Conservation (phyloP, 2,888 invertebrate genomes). For the Nebria salina region DNA sequence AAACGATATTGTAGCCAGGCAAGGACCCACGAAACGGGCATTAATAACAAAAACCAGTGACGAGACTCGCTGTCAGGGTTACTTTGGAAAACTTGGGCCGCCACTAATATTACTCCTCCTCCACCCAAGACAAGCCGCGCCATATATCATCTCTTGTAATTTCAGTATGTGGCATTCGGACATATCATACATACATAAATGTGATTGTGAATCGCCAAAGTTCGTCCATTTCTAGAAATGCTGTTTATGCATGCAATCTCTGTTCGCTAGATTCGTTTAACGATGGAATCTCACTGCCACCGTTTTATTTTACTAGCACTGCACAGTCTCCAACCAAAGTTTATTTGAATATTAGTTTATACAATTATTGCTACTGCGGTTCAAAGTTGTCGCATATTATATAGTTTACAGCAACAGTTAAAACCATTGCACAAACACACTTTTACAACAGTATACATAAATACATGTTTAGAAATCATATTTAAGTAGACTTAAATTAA, state of each 20-base stretch:
- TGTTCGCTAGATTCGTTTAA: not conserved
- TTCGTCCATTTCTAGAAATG: constrained; percentile 25
- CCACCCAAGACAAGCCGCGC: no score
- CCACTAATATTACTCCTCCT: no score
- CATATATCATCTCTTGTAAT: not conserved
- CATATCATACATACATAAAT: not conserved
- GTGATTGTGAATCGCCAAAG: constrained; percentile 30
- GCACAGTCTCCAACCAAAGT: not conserved
- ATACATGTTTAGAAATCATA: not conserved
- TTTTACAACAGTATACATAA: not conserved
- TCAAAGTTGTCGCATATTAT: not conserved
- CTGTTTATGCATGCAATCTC: constrained; percentile 15
- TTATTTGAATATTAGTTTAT: not conserved
- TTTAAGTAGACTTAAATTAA: no score
- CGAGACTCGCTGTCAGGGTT: no score
- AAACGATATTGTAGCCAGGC: not conserved
- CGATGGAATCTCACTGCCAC: not conserved
- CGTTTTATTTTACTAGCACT: not conserved
- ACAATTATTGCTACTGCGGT: not conserved
- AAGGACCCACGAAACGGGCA: not conserved
- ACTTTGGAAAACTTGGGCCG: no score
- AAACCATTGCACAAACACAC: not conserved
- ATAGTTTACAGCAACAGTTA: not conserved
- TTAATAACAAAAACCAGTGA: not conserved
- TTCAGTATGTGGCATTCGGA: constrained; percentile 9